phyloP scores from a whole-genome alignment of 2,797 vertebrate genomes.

The Parotocinclus haroldoi region DNA sequence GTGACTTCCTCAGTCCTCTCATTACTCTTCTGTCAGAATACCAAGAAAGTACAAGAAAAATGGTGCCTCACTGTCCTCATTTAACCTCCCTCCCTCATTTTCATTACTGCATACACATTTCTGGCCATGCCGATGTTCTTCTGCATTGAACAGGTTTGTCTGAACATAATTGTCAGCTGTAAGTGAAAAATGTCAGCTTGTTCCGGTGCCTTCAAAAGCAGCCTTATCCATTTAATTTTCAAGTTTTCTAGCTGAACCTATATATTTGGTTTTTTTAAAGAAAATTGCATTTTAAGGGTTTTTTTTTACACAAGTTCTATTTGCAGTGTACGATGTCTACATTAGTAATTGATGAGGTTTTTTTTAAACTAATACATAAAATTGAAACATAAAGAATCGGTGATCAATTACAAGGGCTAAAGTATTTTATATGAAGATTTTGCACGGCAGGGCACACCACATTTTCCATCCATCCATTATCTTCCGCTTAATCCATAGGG shows the following conservation, averaged over 20 bases:
- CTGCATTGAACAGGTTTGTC: background rate
- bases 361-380: too few relatives aligned
- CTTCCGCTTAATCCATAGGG: too few relatives aligned
- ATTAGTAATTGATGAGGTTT: too few relatives aligned
- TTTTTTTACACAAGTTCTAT: background rate
- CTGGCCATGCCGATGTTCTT: background rate
- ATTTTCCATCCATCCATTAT: too few relatives aligned
- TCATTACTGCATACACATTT: background rate
- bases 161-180: slow-evolving; percentile 23
- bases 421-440: too few relatives aligned
- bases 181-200: background rate
- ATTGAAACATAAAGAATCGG: too few relatives aligned
- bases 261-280: background rate
- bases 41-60: background rate
- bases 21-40: slow-evolving; percentile 23
- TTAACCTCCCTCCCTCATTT: background rate
- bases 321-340: too few relatives aligned
- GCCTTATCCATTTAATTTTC: background rate
- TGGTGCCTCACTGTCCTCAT: slow-evolving; percentile 23
- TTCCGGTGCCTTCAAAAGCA: background rate
- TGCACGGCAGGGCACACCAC: too few relatives aligned
- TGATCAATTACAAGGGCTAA: too few relatives aligned
- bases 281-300: background rate
- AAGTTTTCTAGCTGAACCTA: too few relatives aligned
- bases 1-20: slow-evolving; percentile 6